A percentile compares a stretch with the other conserved stretches of the same genome.
phyloP scores from a whole-genome alignment of 2,797 vertebrate species.

The Setipinna tenuifilis region DNA sequence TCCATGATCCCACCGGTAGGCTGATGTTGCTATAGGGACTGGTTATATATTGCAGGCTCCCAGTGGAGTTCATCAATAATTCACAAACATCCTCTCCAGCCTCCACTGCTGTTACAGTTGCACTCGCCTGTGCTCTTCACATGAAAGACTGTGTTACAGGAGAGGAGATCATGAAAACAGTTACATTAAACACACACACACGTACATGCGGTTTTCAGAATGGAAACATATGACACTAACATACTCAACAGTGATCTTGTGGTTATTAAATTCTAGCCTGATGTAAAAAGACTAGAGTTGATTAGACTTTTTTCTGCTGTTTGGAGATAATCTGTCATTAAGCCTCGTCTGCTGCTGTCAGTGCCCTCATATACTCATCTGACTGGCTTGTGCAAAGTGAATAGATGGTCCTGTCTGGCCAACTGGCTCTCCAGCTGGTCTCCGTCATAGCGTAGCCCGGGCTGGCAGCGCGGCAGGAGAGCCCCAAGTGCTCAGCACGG shows the following conservation, averaged over 20 bases:
- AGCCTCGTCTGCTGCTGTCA: not conserved
- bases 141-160: not conserved
- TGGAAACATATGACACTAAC: not conserved
- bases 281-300: not conserved
- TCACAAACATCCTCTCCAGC: constrained; percentile 41
- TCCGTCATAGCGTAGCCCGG: constrained; percentile 10
- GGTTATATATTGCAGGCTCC: constrained; percentile 33
- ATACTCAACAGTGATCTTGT: not conserved
- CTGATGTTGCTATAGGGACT: constrained; percentile 33
- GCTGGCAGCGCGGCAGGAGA: constrained; percentile 13
- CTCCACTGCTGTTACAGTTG: not conserved
- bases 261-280: constrained; percentile 8
- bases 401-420: not conserved
- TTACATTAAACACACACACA: too few relatives aligned
- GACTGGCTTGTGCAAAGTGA: not conserved
- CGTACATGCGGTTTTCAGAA: not conserved
- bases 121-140: not conserved
- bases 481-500: constrained; percentile 33
- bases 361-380: not conserved
- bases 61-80: constrained; percentile 52
- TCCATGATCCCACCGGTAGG: not conserved
- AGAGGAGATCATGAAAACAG: not conserved
- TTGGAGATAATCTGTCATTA: not conserved
- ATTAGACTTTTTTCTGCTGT: not conserved
- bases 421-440: constrained; percentile 17